Conservation (phyloP, 2,113 vertebrate genomes). For the Osmerus eperlanus region DNA sequence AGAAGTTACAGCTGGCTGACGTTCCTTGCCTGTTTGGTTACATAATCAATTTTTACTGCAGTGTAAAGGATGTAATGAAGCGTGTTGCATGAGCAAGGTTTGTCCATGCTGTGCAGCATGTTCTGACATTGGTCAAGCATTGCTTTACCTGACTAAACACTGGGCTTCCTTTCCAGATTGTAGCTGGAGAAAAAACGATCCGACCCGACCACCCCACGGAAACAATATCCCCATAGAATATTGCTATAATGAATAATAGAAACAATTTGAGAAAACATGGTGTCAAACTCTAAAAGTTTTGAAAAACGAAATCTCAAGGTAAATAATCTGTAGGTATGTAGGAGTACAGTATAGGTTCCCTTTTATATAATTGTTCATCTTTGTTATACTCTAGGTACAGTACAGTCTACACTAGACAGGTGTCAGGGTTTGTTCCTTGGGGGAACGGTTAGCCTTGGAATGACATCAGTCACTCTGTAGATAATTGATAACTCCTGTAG, state of each 20-base stretch:
- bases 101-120: constrained; percentile 40
- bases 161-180: constrained; percentile 34
- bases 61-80: constrained; percentile 47
- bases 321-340: no score
- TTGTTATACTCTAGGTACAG: no score
- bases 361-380: no score
- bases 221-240: background rate
- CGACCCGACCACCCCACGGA: background rate
- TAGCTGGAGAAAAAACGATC: constrained; percentile 40
- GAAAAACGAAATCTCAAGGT: no score
- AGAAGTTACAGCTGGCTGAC: constrained; percentile 15
- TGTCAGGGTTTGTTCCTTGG: no score
- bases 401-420: no score
- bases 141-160: constrained; percentile 49
- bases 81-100: constrained; percentile 56
- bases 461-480: constrained; percentile 16
- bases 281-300: no score
- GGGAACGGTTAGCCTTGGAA: no score
- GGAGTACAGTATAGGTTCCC: no score
- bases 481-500: constrained; percentile 33
- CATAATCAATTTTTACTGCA: constrained; percentile 45
- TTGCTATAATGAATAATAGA: no score
- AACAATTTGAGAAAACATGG: no score
- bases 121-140: constrained; percentile 39
- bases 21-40: constrained; percentile 33